These are phyloP conservation scores for Pediacus dermestoides DNA, from an alignment of 2,888 invertebrate genomes.

Conservation along the genomic window DNA sequence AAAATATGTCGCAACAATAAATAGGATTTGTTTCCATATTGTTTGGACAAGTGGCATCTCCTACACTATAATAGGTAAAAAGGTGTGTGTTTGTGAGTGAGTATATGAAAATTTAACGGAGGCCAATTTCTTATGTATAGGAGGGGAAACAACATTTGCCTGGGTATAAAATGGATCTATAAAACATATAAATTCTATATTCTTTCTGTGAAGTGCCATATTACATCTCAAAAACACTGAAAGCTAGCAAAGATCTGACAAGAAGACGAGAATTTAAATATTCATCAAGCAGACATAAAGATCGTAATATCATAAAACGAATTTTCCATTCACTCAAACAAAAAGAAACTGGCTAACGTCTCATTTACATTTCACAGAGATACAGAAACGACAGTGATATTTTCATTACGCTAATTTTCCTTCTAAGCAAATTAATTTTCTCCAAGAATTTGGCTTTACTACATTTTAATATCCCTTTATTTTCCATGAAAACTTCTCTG, in stretches of 20 bases:
- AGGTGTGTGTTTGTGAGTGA: no score
- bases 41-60: no score
- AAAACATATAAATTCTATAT: constrained; percentile 44
- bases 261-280: constrained; percentile 44
- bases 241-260: constrained; percentile 38
- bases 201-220: constrained; percentile 43
- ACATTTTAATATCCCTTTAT: no score
- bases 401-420: constrained; percentile 45
- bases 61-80: no score
- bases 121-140: no score
- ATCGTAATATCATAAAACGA: constrained; percentile 48
- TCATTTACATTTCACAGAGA: constrained; percentile 40
- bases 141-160: constrained; percentile 31
- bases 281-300: constrained; percentile 48
- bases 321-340: constrained; percentile 48
- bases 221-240: constrained; percentile 36
- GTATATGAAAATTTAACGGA: no score
- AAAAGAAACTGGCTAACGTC: constrained; percentile 33
- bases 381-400: constrained; percentile 42
- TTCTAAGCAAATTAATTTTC: constrained; percentile 39
- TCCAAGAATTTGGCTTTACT: constrained; percentile 5
- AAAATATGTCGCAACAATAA: no score
- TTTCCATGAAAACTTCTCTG: no score
- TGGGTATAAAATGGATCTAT: constrained; percentile 38
- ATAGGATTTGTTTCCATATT: no score